Evolutionary conservation across 1,140 invertebrate genomes (phyloP).

Genomic region (Tigriopus japonicus): DNA sequence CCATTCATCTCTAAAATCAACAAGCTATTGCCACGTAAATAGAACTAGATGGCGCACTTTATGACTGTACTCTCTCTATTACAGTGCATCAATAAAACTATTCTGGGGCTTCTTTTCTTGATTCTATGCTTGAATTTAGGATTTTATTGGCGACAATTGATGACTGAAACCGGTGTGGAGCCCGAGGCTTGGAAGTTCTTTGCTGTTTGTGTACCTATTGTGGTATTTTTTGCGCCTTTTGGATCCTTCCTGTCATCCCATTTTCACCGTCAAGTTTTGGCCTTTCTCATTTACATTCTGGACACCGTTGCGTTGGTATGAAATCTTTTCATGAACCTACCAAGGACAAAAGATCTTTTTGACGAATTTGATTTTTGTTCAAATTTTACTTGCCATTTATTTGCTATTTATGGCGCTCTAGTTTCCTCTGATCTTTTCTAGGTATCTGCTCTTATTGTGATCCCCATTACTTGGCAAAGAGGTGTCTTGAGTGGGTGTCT

Average conservation of each 20-base stretch:
- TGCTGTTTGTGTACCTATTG: conserved; percentile 1
- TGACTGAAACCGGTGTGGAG: conserved; percentile 1
- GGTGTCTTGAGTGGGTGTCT: neutral
- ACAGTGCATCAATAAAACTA: too few species aligned
- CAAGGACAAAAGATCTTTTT: neutral
- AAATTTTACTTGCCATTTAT: neutral
- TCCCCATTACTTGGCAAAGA: conserved; percentile 5
- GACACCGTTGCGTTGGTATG: conserved; percentile 8
- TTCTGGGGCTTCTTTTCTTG: too few species aligned
- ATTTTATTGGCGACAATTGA: conserved; percentile 8
- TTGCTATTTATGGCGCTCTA: neutral
- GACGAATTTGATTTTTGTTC: neutral
- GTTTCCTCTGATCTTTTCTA: conserved; percentile 1
- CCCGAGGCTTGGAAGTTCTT: conserved; percentile 8
- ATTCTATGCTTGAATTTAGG: neutral
- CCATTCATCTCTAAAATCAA: too few species aligned
- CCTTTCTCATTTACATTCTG: conserved; percentile 5
- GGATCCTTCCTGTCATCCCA: conserved; percentile 5
- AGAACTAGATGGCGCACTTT: too few species aligned
- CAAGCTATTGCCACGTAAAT: too few species aligned
- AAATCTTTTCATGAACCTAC: neutral
- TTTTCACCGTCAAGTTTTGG: conserved; percentile 10
- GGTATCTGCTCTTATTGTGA: conserved; percentile 5
- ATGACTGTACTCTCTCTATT: too few species aligned
- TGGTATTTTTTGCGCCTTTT: conserved; percentile 8